Conservation (phyloP, 1,140 invertebrate genomes). For the Heliconius nattereri region DNA sequence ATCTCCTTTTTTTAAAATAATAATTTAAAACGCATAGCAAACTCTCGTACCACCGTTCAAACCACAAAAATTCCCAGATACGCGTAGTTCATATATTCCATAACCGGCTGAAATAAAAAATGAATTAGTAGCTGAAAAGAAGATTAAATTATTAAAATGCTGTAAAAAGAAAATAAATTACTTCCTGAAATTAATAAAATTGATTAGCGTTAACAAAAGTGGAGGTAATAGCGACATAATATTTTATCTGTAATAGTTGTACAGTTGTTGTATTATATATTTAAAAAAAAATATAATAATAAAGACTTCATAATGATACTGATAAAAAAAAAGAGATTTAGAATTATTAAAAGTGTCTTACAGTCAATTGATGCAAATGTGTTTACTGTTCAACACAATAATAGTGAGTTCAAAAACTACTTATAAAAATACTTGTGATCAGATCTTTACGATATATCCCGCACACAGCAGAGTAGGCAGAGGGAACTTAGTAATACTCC, state of each 20-base stretch:
- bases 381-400: not conserved
- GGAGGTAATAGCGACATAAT: constrained; percentile 27
- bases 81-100: constrained; percentile 37
- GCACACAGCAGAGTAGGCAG: too few species aligned
- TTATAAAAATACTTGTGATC: too few species aligned
- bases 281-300: not conserved
- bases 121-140: constrained; percentile 62
- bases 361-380: too few species aligned
- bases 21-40: constrained; percentile 15
- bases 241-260: not conserved
- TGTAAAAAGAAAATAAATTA: constrained; percentile 55
- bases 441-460: too few species aligned
- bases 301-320: not conserved
- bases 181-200: constrained; percentile 51
- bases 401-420: not conserved
- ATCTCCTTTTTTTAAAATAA: not conserved
- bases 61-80: constrained; percentile 16
- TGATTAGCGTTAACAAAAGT: constrained; percentile 52
- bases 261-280: not conserved
- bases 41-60: constrained; percentile 17
- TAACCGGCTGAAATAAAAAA: constrained; percentile 44
- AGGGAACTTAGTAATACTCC: too few species aligned
- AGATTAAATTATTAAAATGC: constrained; percentile 44
- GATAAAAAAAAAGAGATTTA: not conserved
- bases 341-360: not conserved